phyloP scores from a whole-genome alignment of 1,140 invertebrate genomes.

The Rhynchophorus ferrugineus region DNA sequence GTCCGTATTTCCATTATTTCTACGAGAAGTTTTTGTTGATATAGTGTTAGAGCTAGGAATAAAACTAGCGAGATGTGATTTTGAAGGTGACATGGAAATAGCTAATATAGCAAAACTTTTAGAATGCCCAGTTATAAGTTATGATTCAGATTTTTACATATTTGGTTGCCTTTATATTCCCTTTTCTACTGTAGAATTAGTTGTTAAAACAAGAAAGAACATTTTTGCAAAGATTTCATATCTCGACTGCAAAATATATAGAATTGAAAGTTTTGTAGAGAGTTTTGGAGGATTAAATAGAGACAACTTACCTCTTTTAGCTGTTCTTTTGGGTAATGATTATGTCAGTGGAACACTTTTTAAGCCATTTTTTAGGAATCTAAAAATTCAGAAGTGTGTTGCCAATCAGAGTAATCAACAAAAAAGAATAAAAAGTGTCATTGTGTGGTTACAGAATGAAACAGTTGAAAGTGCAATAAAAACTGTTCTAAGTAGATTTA shows the following conservation, averaged over 20 bases:
- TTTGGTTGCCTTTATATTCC: conserved; percentile 77
- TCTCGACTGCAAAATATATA: conserved; percentile 64
- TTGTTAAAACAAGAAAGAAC: conserved; percentile 23
- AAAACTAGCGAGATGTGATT: conserved; percentile 61
- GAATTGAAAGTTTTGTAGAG: conserved; percentile 57
- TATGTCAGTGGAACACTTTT: conserved; percentile 66
- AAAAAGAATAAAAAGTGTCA: conserved; percentile 54
- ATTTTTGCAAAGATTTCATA: conserved; percentile 29
- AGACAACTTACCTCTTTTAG: conserved; percentile 64
- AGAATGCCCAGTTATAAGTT: conserved; percentile 76
- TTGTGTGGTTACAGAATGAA: conserved; percentile 67
- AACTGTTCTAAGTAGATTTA: conserved; percentile 56
- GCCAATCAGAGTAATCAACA: conserved; percentile 50
- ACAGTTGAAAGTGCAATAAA: conserved; percentile 58
- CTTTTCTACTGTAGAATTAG: conserved; percentile 49
- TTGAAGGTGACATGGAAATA: conserved; percentile 82
- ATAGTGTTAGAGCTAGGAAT: conserved; percentile 57
- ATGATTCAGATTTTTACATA: conserved; percentile 88
- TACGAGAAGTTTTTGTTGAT: conserved; percentile 64
- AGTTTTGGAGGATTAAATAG: conserved; percentile 56
- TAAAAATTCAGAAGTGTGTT: conserved; percentile 55
- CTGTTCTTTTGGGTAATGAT: conserved; percentile 81
- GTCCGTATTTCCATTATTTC: conserved; percentile 60
- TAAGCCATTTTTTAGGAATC: conserved; percentile 56
- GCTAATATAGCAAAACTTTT: conserved; percentile 67